A percentile compares a stretch with the other conserved stretches of the same genome.
These are phyloP conservation scores for Gavia stellata DNA, from an alignment of 2,113 vertebrate genomes.

Conservation along the genomic window DNA sequence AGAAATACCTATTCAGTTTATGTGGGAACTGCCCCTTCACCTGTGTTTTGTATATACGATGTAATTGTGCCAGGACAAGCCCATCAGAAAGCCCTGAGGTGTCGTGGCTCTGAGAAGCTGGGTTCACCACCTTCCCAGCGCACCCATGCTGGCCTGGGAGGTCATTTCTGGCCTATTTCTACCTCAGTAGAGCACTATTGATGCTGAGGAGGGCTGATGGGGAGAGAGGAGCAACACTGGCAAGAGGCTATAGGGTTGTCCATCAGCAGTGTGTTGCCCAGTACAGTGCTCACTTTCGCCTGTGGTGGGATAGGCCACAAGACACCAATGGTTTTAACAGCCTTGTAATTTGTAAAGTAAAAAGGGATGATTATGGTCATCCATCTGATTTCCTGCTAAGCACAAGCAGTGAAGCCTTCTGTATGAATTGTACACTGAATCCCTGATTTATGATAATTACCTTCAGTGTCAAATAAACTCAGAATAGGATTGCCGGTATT, in stretches of 20 bases:
- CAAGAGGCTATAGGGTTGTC: background rate
- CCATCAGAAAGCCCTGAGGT: background rate
- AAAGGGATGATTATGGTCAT: background rate
- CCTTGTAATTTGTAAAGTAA: background rate
- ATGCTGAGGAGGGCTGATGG: background rate
- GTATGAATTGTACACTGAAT: background rate
- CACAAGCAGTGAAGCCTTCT: background rate
- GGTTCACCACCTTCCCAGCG: background rate
- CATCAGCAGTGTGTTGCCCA: rapidly evolving
- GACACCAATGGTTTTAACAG: background rate
- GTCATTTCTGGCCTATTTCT: background rate
- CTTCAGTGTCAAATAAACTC: background rate
- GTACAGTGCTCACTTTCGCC: background rate
- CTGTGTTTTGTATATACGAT: background rate
- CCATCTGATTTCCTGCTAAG: background rate
- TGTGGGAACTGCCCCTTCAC: background rate
- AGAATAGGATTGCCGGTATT: background rate
- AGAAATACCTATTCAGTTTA: background rate
- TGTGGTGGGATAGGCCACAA: background rate
- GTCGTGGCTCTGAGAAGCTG: background rate
- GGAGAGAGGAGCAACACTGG: background rate
- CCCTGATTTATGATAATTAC: background rate
- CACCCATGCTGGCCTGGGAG: background rate
- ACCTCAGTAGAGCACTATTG: background rate
- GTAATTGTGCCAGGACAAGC: background rate